These are phyloP conservation scores for Rhamnusium bicolor DNA, from an alignment of 2,888 invertebrate genomes.

Conservation along the genomic window DNA sequence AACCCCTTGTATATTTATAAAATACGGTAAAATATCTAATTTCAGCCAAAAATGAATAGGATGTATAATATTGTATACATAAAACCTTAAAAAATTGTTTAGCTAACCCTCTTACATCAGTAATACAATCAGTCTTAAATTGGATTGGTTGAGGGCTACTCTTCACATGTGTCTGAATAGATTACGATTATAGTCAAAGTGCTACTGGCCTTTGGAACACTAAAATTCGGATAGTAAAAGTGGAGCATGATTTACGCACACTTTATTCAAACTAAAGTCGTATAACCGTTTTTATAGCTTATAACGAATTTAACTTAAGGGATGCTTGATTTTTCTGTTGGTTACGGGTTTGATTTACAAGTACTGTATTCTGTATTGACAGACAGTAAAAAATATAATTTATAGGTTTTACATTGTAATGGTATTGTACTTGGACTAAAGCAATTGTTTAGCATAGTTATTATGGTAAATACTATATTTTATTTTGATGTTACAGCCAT, in stretches of 20 bases:
- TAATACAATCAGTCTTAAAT: conserved; percentile 41
- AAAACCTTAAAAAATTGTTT: conserved; percentile 4
- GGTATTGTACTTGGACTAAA: conserved; percentile 34
- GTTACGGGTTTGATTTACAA: conserved; percentile 51
- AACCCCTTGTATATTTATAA: too few relatives aligned
- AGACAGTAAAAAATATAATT: conserved; percentile 40
- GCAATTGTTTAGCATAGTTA: conserved; percentile 36
- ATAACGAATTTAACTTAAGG: conserved; percentile 65
- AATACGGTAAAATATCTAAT: not conserved
- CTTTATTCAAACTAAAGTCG: conserved; percentile 63
- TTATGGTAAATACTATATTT: conserved; percentile 37
- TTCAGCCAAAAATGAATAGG: not conserved
- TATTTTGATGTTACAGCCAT: conserved; percentile 38
- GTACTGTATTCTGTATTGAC: conserved; percentile 44
- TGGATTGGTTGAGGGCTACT: conserved; percentile 38
- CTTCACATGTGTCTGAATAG: conserved; percentile 44
- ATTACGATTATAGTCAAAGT: conserved; percentile 41
- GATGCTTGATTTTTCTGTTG: conserved; percentile 57
- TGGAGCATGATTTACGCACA: conserved; percentile 42
- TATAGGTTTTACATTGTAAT: conserved; percentile 38
- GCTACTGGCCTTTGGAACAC: conserved; percentile 61
- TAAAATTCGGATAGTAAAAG: conserved; percentile 65
- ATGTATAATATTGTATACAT: not conserved
- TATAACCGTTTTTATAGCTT: conserved; percentile 64
- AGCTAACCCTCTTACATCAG: conserved; percentile 29